Conservation (phyloP, 2,797 vertebrate genomes). For the Chelon auratus region DNA sequence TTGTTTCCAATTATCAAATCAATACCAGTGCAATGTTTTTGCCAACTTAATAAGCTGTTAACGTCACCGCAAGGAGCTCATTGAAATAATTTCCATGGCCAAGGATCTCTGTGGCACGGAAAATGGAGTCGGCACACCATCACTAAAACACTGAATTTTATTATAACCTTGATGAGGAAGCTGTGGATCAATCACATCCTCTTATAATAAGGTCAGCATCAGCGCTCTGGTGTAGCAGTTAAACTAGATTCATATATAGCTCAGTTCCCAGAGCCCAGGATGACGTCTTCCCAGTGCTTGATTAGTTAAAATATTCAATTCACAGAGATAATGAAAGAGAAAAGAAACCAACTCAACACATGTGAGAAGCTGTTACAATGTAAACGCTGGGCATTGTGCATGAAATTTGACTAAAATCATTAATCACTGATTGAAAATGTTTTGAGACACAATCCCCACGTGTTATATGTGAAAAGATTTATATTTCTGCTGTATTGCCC, state of each 20-base stretch:
- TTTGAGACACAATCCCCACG: background rate
- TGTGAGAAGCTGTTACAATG: too few relatives aligned
- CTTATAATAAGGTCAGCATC: background rate
- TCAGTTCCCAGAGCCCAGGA: too few relatives aligned
- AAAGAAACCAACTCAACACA: too few relatives aligned
- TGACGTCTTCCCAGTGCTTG: background rate
- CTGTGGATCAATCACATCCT: background rate
- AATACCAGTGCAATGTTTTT: too few relatives aligned
- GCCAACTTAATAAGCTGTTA: too few relatives aligned
- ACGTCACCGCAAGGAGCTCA: background rate
- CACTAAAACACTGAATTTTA: background rate
- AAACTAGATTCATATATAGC: background rate
- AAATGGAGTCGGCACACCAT: background rate
- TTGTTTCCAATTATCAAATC: too few relatives aligned
- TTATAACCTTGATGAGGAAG: background rate
- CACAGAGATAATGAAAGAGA: too few relatives aligned
- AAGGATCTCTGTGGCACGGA: background rate
- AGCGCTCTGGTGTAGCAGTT: background rate
- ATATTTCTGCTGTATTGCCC: background rate
- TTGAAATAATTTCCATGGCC: background rate
- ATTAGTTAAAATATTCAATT: background rate
- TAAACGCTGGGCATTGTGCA: too few relatives aligned
- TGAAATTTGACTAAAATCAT: too few relatives aligned
- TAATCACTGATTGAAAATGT: too few relatives aligned
- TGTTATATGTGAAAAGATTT: background rate